A percentile compares a stretch with the other conserved stretches of the same genome.
These are phyloP conservation scores for Ophion obscuratus DNA, from an alignment of 2,888 invertebrate genomes.

Conservation along the genomic window DNA sequence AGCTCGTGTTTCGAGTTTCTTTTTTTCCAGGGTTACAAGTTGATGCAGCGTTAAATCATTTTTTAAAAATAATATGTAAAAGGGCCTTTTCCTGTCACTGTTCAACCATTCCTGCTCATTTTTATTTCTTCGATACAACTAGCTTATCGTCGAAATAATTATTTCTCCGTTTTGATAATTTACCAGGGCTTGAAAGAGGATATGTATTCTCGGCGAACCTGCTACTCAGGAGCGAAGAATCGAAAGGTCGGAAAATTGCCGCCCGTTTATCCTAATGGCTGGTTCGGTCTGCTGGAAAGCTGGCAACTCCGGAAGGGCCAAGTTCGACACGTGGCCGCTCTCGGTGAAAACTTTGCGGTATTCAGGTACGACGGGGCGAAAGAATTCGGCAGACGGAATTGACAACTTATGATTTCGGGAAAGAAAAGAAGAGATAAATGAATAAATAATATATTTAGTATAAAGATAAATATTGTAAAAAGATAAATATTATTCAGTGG, in stretches of 20 bases:
- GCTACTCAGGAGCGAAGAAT: conserved; percentile 61
- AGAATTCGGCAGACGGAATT: conserved; percentile 87
- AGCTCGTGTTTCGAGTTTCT: too few species aligned
- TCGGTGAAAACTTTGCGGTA: conserved; percentile 86
- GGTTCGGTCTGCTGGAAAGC: conserved; percentile 92
- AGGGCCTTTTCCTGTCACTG: too few species aligned
- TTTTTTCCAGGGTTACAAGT: too few species aligned
- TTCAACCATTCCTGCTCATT: too few species aligned
- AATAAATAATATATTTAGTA: too few species aligned
- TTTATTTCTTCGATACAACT: too few species aligned
- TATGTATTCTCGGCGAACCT: conserved; percentile 11
- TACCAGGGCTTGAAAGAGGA: conserved; percentile 27
- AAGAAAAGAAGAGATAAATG: too few species aligned
- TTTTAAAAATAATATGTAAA: too few species aligned
- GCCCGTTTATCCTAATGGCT: conserved; percentile 95
- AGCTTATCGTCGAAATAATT: too few species aligned
- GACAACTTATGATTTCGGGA: neutral
- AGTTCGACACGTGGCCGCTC: conserved; percentile 87
- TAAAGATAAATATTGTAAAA: too few species aligned
- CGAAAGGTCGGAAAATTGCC: conserved; percentile 89
- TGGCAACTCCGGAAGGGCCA: conserved; percentile 85
- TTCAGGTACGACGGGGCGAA: conserved; percentile 77
- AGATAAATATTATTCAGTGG: too few species aligned
- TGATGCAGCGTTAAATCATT: too few species aligned
- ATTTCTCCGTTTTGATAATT: neutral